Base-by-base conservation (phyloP, 2,113 vertebrate species). In the Nesoenas mayeri region DNA sequence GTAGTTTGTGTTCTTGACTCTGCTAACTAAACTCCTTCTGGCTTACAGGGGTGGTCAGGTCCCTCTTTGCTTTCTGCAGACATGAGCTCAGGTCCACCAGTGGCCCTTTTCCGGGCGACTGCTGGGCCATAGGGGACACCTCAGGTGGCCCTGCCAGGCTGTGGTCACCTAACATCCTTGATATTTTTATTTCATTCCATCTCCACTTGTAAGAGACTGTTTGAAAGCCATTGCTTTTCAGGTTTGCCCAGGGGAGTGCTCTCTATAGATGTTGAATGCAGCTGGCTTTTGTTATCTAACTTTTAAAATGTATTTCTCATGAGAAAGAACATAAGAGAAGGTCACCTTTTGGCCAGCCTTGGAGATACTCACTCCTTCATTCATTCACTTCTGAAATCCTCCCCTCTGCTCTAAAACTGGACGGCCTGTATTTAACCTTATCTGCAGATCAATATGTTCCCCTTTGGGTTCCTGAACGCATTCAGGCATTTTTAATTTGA, bases 401-500 rank as follows among this genome's bases (percentile, higher is more conserved):
- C 3, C 8, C 8, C 15, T 10, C 50, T 2, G 3, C 71, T 91
- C 51, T 40, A 38, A 88, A 85, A 90, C 53, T 40, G 34, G 38
- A 87, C 40, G 65, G 15, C 47, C 57, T 51, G 8, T 58, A 57
- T 61, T 53, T 88, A 90, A 88, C 69, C 72, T 90, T 91, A 72
- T 84, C 62, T 75, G 67, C 40, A 69, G 85, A 91, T 95, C 79
- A 67, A 5, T 91, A 71, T 61, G 42, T 93, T 87, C 58, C 25
- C 29, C 47, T 96, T 90, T 80, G 79, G 60, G 71, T 79, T 94
- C 71, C 47, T 85, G 85, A 84, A 81, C 28, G 19, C 40, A 75
- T 71, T 84, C 77, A 90, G 79, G 83, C 60, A 69, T 86, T 93
- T 96, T 96, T 86, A 93, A 95, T 97, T 95, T 92, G 83, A 96